Conservation (phyloP, 2,888 invertebrate genomes). For the Pseudeuparius sepicola region DNA sequence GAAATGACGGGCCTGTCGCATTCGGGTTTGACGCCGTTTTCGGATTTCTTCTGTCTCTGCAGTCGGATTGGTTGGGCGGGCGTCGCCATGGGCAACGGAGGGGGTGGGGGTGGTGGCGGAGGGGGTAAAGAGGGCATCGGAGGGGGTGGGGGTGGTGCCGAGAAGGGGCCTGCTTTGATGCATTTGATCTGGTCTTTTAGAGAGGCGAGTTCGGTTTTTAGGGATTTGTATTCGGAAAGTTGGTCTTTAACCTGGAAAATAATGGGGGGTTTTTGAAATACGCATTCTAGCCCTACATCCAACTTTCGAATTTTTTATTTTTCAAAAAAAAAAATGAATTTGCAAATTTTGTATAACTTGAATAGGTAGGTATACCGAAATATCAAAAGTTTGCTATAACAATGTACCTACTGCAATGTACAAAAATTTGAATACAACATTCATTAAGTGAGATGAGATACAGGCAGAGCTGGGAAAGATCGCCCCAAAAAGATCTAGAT, state of each 20-base stretch:
- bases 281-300: too few species aligned
- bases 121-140: slow-evolving; percentile 22
- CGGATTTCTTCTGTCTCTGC: slow-evolving; percentile 19
- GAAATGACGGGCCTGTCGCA: slow-evolving; percentile 33
- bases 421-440: slow-evolving; percentile 1
- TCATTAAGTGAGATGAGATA: too few species aligned
- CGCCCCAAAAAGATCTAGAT: too few species aligned
- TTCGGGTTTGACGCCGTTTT: slow-evolving; percentile 15
- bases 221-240: slow-evolving; percentile 17
- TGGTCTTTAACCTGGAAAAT: slow-evolving; percentile 22
- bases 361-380: too few species aligned
- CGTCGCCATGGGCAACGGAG: slow-evolving; percentile 30
- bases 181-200: slow-evolving; percentile 22
- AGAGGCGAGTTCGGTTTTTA: slow-evolving; percentile 21
- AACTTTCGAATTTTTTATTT: too few species aligned
- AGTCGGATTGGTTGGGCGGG: slow-evolving; percentile 15
- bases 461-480: too few species aligned
- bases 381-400: too few species aligned
- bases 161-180: slow-evolving; percentile 10
- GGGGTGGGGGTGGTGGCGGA: slow-evolving; percentile 29
- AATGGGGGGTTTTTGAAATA: neutral
- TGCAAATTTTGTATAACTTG: too few species aligned
- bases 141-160: slow-evolving; percentile 5
- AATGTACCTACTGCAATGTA: too few species aligned
- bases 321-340: too few species aligned